Conservation (phyloP, 2,888 invertebrate genomes). For the Ptychoptera albimana region DNA sequence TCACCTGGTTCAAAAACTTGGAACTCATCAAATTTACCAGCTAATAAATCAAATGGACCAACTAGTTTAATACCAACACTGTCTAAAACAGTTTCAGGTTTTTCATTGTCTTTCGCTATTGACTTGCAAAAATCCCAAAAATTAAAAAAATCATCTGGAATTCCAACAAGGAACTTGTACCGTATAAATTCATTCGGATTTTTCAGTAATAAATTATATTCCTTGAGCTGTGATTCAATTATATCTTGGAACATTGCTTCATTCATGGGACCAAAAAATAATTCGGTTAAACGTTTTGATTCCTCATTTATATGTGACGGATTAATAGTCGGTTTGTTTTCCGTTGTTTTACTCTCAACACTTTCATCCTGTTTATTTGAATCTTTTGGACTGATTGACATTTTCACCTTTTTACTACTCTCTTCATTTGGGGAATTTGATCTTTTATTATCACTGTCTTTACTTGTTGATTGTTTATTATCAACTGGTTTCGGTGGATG, state of each 20-base stretch:
- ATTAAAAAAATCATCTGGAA: slow-evolving; percentile 80
- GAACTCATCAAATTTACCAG: slow-evolving; percentile 38
- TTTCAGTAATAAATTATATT: slow-evolving; percentile 31
- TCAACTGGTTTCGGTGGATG: slow-evolving; percentile 41
- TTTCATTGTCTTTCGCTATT: slow-evolving; percentile 32
- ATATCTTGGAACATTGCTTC: no score
- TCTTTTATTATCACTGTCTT: background rate
- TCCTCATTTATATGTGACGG: no score
- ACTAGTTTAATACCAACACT: slow-evolving; percentile 55
- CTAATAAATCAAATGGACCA: slow-evolving; percentile 76
- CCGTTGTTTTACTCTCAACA: background rate
- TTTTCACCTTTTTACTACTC: background rate
- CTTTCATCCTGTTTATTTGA: background rate
- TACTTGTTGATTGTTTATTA: slow-evolving; percentile 1
- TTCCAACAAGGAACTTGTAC: slow-evolving; percentile 61
- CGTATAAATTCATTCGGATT: slow-evolving; percentile 42
- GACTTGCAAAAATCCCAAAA: slow-evolving; percentile 63
- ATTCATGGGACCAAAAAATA: no score
- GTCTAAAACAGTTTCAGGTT: slow-evolving; percentile 44
- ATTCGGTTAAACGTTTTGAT: no score
- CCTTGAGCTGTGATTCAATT: slow-evolving; percentile 10
- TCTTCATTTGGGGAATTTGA: background rate
- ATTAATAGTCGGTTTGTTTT: background rate
- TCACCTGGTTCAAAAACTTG: slow-evolving; percentile 38
- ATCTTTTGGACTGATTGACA: background rate